A percentile compares a stretch with the other conserved stretches of the same genome.
phyloP scores from a whole-genome alignment of 2,113 vertebrate species.

The Megaleporinus macrocephalus region DNA sequence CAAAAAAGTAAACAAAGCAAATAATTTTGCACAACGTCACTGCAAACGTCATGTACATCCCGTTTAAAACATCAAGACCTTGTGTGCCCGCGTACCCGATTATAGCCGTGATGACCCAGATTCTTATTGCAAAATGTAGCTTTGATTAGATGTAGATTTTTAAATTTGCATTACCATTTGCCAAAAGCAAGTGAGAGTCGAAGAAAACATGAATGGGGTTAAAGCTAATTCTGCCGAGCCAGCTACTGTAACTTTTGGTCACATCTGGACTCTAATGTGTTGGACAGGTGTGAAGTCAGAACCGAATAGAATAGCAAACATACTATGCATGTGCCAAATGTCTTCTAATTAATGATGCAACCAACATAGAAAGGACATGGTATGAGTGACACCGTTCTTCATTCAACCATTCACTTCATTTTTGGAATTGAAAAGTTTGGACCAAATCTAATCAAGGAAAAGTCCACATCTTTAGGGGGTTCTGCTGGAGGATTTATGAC shows the following conservation, averaged over 20 bases:
- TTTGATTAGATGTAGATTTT: no score
- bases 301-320: neutral
- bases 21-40: no score
- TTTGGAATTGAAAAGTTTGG: neutral
- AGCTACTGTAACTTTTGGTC: neutral
- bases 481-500: no score
- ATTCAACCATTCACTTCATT: neutral
- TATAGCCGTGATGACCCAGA: no score
- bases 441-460: no score
- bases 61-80: no score
- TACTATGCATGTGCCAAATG: slow-evolving; percentile 2
- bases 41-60: no score
- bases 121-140: no score
- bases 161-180: no score
- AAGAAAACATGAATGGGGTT: neutral
- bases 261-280: slow-evolving; percentile 19
- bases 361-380: neutral
- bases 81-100: no score
- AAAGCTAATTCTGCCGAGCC: neutral
- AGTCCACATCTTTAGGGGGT: no score
- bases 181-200: neutral
- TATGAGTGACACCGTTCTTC: neutral
- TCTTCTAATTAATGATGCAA: neutral
- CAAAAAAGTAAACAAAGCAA: no score
- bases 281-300: slow-evolving; percentile 34